phyloP scores from a whole-genome alignment of 2,113 vertebrate genomes.

The Ancistrus triradiatus region DNA sequence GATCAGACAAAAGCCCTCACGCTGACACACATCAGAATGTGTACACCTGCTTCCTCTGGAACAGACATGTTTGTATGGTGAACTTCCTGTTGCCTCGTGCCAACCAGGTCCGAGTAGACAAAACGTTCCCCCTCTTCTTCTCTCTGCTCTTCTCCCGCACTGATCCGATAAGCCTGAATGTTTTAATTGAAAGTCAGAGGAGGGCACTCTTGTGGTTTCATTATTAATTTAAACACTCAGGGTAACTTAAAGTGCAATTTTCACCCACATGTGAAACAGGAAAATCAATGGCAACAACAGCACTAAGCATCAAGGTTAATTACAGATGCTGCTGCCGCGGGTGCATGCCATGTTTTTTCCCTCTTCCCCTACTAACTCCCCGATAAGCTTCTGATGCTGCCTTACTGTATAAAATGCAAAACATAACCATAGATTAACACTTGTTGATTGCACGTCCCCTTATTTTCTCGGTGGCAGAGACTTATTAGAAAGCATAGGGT shows the following conservation, averaged over 20 bases:
- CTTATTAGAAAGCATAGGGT: too few relatives aligned
- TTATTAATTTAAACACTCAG: constrained; percentile 81
- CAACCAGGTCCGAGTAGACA: constrained; percentile 5
- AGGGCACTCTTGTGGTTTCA: constrained; percentile 75
- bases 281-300: constrained; percentile 79
- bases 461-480: too few relatives aligned
- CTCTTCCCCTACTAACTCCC: constrained; percentile 11
- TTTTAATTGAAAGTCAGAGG: constrained; percentile 79
- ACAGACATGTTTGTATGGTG: constrained; percentile 44
- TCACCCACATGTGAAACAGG: constrained; percentile 78
- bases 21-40: background rate
- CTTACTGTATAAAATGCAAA: constrained; percentile 50
- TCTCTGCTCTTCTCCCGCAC: constrained; percentile 9
- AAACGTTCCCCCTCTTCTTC: background rate
- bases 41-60: constrained; percentile 55
- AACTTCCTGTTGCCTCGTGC: constrained; percentile 40
- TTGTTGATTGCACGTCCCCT: too few relatives aligned
- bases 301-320: constrained; percentile 59
- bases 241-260: constrained; percentile 82
- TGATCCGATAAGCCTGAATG: constrained; percentile 61
- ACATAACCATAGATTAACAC: constrained; percentile 49
- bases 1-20: constrained; percentile 26
- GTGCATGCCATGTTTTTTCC: constrained; percentile 26
- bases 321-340: constrained; percentile 49
- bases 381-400: constrained; percentile 53